Evolutionary conservation across 2,113 vertebrate species (phyloP).

Genomic region (Oenanthe melanoleuca): DNA sequence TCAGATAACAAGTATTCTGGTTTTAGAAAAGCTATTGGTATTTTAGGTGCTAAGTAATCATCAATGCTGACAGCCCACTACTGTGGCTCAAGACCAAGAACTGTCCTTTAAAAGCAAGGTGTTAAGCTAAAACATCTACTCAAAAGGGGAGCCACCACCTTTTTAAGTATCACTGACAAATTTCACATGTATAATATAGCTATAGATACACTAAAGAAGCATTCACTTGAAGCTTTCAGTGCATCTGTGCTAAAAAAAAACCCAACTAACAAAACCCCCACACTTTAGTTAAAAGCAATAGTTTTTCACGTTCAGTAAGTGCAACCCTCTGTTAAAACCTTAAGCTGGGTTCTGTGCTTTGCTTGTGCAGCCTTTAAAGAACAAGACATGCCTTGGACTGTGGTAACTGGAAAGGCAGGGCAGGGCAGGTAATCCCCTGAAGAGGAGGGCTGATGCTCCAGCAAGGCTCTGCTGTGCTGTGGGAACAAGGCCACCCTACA

Average conservation of each 20-base stretch:
- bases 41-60: neutral
- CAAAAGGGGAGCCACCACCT: neutral
- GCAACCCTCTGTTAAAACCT: neutral
- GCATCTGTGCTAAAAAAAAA: neutral
- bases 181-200: neutral
- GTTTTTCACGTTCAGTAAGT: neutral
- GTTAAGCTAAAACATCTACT: neutral
- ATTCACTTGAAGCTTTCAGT: neutral
- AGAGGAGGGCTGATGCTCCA: neutral
- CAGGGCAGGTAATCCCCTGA: fast-evolving
- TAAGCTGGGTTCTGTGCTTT: neutral
- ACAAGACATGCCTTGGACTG: fast-evolving
- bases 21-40: neutral
- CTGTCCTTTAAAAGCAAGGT: neutral
- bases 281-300: neutral
- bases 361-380: neutral
- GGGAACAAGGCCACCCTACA: fast-evolving
- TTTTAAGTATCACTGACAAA: neutral
- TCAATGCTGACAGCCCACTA: fast-evolving
- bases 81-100: neutral
- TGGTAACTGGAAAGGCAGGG: fast-evolving
- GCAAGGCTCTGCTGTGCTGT: fast-evolving
- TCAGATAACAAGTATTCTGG: neutral
- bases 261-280: neutral
- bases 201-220: neutral